Conservation (phyloP, 2,113 vertebrate genomes). For the Myiopsitta monachus region DNA sequence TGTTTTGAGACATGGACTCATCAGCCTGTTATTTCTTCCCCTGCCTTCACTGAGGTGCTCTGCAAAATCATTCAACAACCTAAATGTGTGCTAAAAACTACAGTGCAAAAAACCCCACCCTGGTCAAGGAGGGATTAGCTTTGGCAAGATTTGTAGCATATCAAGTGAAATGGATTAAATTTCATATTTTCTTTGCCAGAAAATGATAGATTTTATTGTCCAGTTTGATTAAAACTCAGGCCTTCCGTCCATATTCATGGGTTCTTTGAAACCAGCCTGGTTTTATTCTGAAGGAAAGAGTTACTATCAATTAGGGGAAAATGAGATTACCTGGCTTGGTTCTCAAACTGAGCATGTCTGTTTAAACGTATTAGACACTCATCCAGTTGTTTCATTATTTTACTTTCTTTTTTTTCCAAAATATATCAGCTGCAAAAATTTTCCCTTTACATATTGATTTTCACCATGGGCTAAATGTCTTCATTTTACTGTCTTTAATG, state of each 20-base stretch:
- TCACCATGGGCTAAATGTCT: neutral
- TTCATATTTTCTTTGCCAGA: neutral
- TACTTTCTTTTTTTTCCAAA: neutral
- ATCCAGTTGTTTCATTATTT: neutral
- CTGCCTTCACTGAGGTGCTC: neutral
- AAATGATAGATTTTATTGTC: neutral
- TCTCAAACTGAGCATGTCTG: neutral
- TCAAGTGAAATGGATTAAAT: neutral
- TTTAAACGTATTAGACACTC: neutral
- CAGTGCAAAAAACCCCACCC: neutral
- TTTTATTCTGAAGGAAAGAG: neutral
- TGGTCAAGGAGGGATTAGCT: neutral
- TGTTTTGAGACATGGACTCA: neutral
- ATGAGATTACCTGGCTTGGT: neutral
- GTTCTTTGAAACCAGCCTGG: neutral
- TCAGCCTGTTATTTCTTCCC: neutral
- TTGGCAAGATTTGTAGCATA: neutral
- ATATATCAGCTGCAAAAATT: neutral
- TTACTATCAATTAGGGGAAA: neutral
- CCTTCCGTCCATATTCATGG: neutral
- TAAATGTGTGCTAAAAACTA: neutral
- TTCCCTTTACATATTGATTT: neutral
- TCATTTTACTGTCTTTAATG: neutral
- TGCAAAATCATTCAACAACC: neutral
- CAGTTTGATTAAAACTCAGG: neutral